A percentile compares a stretch with the other conserved stretches of the same genome.
These are phyloP conservation scores for Tribolium madens DNA, from an alignment of 1,140 invertebrate species.

Conservation along the genomic window DNA sequence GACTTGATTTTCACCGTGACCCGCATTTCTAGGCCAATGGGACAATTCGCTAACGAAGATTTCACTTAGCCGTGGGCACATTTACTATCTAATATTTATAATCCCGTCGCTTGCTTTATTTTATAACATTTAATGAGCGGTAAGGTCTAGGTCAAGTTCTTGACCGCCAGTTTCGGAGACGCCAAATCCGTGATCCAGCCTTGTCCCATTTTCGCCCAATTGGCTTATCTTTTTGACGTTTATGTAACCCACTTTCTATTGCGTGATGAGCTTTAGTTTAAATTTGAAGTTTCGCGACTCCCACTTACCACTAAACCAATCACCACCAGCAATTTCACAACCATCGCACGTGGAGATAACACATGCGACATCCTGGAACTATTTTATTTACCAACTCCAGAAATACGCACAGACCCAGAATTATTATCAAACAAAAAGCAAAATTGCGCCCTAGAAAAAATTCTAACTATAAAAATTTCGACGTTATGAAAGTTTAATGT, in stretches of 20 bases:
- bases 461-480: no score
- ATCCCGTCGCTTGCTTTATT: slow-evolving; percentile 35
- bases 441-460: no score
- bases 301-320: neutral
- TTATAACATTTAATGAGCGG: slow-evolving; percentile 34
- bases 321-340: neutral
- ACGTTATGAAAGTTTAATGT: no score
- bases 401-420: neutral
- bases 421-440: no score
- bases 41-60: slow-evolving; percentile 48
- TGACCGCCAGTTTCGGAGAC: slow-evolving; percentile 34
- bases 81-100: slow-evolving; percentile 49
- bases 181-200: slow-evolving; percentile 22
- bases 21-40: slow-evolving; percentile 47
- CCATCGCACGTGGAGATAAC: neutral
- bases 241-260: slow-evolving; percentile 42
- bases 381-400: neutral
- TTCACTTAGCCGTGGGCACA: slow-evolving; percentile 44
- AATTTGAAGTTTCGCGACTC: neutral
- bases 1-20: slow-evolving; percentile 41
- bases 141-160: slow-evolving; percentile 49
- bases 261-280: slow-evolving; percentile 16
- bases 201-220: slow-evolving; percentile 31
- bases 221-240: slow-evolving; percentile 39
- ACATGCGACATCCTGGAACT: neutral